A percentile compares a stretch with the other conserved stretches of the same genome.
These are phyloP conservation scores for Calameuta filiformis DNA, from an alignment of 2,888 invertebrate genomes.

Conservation along the genomic window DNA sequence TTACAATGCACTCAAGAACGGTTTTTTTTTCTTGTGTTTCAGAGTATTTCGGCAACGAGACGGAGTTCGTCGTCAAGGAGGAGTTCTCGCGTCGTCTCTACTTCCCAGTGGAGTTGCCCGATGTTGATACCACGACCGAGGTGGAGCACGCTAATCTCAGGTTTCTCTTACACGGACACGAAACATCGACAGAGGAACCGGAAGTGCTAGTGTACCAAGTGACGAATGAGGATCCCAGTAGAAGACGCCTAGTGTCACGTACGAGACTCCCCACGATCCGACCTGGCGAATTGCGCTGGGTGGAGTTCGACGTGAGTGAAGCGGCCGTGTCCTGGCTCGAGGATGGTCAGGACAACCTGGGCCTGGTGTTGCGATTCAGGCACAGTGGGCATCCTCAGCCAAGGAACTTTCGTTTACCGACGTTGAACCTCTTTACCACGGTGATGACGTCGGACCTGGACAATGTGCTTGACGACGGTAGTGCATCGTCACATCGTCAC, in stretches of 20 bases:
- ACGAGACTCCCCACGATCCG: not conserved
- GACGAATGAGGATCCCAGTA: not conserved
- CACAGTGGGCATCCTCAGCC: constrained; percentile 57
- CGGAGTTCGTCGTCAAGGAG: not conserved
- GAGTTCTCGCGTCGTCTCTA: constrained; percentile 30
- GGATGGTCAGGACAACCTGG: constrained; percentile 66
- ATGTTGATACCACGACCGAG: constrained; percentile 26
- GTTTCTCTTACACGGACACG: constrained; percentile 54
- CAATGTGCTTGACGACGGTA: constrained; percentile 44
- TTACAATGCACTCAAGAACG: not conserved
- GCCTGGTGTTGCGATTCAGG: constrained; percentile 70
- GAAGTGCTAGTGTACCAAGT: constrained; percentile 44
- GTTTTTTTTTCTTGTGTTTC: constrained; percentile 34
- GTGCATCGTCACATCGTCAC: constrained; percentile 36
- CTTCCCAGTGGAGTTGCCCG: constrained; percentile 45
- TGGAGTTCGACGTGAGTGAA: constrained; percentile 72
- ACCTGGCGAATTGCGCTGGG: constrained; percentile 68
- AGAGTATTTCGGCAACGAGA: constrained; percentile 43
- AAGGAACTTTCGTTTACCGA: constrained; percentile 60
- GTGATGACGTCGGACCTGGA: constrained; percentile 18
- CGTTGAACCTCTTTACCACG: constrained; percentile 53
- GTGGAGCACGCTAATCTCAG: constrained; percentile 68
- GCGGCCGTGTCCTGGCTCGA: constrained; percentile 68
- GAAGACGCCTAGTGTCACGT: not conserved
- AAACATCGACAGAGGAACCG: constrained; percentile 7